Percentiles rank a stretch among this genome's conserved stretches.
Evolutionary conservation across 2,113 vertebrate species (phyloP).

Genomic region (Peromyscus leucopus): DNA sequence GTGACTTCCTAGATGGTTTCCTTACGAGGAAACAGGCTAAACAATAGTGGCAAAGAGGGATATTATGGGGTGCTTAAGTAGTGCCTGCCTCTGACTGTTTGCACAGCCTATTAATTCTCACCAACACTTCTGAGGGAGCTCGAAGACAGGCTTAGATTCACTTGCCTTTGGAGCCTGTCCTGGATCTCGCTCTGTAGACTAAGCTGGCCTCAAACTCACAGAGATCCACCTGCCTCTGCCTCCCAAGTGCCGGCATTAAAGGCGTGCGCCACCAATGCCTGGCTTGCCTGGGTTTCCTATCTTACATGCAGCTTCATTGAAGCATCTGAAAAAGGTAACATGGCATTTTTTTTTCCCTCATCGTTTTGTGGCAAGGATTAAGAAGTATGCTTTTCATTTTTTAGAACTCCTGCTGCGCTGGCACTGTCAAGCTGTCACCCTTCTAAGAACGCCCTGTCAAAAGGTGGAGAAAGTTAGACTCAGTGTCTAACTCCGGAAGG

Average conservation of each 20-base stretch:
- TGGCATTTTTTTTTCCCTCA: background rate
- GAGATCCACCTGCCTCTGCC: too few relatives aligned
- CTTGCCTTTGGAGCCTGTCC: background rate
- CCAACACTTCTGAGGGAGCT: background rate
- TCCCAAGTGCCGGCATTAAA: too few relatives aligned
- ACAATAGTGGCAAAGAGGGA: background rate
- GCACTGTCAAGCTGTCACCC: conserved; percentile 19
- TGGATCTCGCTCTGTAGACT: too few relatives aligned
- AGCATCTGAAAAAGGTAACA: conserved; percentile 8
- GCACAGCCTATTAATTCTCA: background rate
- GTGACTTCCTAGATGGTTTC: background rate
- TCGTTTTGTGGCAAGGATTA: background rate
- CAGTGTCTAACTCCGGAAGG: background rate
- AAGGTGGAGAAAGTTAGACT: background rate
- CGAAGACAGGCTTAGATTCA: background rate
- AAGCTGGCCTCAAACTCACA: too few relatives aligned
- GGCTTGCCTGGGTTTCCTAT: background rate
- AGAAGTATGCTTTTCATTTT: background rate
- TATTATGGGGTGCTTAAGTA: background rate
- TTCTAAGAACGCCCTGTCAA: background rate
- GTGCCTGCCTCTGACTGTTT: background rate
- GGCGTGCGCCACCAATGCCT: too few relatives aligned
- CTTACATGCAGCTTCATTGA: background rate
- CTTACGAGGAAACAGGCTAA: background rate
- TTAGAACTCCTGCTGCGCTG: conserved; percentile 19